Evolutionary conservation across 2,113 vertebrate species (phyloP), one percentile per base, ranked within the genome.

Genomic region (Axis porcinus): DNA sequence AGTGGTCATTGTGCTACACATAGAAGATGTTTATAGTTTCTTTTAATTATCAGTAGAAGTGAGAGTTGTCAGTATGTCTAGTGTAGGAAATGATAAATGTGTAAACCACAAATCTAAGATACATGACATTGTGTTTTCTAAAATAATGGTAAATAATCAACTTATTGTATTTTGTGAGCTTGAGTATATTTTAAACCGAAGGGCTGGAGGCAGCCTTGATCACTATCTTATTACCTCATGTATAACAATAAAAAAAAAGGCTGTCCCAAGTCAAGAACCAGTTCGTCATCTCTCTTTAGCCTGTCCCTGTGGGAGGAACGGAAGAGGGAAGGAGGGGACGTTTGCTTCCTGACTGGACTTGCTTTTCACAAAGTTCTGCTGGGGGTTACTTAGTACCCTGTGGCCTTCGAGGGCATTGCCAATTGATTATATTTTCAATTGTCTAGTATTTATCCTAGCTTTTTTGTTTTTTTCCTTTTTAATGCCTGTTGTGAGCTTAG

Each of bases 1-100:
- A 97, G 96, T 89, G 89, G 97, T 98, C 98, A 88, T 97, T 98
- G 79, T 97, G 85, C 76, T 91, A 94, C 97, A 96, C 96, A 67
- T 93, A 90, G 95, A 97, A 98, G 97, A 74, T 70, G 79, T 94
- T 89, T 62, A 93, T 92, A 83, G 86, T 94, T 95, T 97, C 92
- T 95, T 91, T 90, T 79, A 78, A 96, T 96, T 89, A 90, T 76
- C 81, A 52, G 58, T 47, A 60, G 86, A 83, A 27, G 45, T 50
- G 43, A 89, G 40, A 76, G 10, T 84, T 93, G 57, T 85, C 47
- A 91, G 64, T 78, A 45, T 94, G 67, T 57, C 47, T 97, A 58
- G 36, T 36, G 23, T 43, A 94, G 57, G 88, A 89, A 83, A 91
- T 95, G 93, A 94, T 74, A 91, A 97, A 93, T 83, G 54, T 16